Base-by-base conservation (phyloP, 2,888 invertebrate genomes). In the Theretra japonica region DNA sequence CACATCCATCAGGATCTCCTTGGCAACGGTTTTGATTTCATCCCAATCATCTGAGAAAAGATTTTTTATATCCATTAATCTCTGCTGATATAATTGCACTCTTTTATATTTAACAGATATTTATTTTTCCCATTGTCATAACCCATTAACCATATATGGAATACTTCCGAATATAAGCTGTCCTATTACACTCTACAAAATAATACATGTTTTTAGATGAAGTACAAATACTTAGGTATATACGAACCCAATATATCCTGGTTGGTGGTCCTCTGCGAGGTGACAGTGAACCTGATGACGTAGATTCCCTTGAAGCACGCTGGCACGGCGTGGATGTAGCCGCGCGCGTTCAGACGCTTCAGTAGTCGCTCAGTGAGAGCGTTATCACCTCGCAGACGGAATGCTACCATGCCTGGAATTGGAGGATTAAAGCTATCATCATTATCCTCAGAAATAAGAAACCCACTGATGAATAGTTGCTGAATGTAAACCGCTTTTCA, bases 201-300 rank as follows among this genome's bases (percentile, higher is more conserved):
- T n/a, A n/a, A n/a, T n/a, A n/a, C n/a, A n/a, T n/a, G n/a, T n/a
- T n/a, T n/a, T n/a, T n/a, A n/a, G n/a, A n/a, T n/a, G n/a, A n/a
- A n/a, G n/a, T n/a, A 28, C 19, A 6, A 53, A 53, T 58, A 58
- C 0, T n/a, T n/a, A n/a, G 2, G 5, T n/a, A 23, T 8, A 41
- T 48, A 65, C 17, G 0, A 6, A 94, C 95, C 93, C 58, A 96
- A 82, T 25, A 97, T 96, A 84, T 97, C 97, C 76, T 97, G 96
- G 68, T 96, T 95, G 0, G 97, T 97, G 0, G 97, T 99, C 82
- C 96, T 96, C 69, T 97, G 96, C 0, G 99, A 99, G 0, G 99
- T 99, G 53, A 99, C 97, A 0, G 99, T 98, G 88, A 99, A 99
- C 72, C 98, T 93, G 75, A 99, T 98, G 69, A 99, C 98, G 87